phyloP scores from a whole-genome alignment of 2,797 vertebrate genomes.

The Cheirogaleus major region DNA sequence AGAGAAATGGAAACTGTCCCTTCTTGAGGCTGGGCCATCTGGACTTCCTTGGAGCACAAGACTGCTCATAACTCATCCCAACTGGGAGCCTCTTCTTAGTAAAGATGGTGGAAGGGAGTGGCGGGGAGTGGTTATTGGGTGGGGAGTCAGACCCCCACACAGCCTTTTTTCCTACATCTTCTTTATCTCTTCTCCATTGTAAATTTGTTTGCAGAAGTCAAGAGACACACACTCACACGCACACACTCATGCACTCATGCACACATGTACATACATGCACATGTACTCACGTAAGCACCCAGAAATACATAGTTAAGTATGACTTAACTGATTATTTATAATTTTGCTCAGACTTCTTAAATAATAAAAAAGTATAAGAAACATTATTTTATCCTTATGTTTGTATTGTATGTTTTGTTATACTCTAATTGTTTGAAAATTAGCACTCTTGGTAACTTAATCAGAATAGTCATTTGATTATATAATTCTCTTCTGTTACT shows the following conservation, averaged over 20 bases:
- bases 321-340: neutral
- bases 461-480: neutral
- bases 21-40: neutral
- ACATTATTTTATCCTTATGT: neutral
- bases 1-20: neutral
- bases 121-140: neutral
- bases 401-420: neutral
- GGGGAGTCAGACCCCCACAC: neutral
- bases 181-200: neutral
- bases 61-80: neutral
- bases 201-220: neutral
- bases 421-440: neutral
- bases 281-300: neutral
- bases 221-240: neutral
- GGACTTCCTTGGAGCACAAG: neutral
- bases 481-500: neutral
- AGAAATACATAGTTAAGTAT: neutral
- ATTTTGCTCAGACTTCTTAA: neutral
- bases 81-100: neutral
- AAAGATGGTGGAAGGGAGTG: neutral
- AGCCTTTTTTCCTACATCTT: neutral
- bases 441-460: neutral
- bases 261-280: accelerated
- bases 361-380: neutral
- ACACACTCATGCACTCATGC: accelerated